A percentile compares a stretch with the other conserved stretches of the same genome.
These are phyloP conservation scores for Choreutis nemorana DNA, from an alignment of 2,888 invertebrate species.

Conservation along the genomic window DNA sequence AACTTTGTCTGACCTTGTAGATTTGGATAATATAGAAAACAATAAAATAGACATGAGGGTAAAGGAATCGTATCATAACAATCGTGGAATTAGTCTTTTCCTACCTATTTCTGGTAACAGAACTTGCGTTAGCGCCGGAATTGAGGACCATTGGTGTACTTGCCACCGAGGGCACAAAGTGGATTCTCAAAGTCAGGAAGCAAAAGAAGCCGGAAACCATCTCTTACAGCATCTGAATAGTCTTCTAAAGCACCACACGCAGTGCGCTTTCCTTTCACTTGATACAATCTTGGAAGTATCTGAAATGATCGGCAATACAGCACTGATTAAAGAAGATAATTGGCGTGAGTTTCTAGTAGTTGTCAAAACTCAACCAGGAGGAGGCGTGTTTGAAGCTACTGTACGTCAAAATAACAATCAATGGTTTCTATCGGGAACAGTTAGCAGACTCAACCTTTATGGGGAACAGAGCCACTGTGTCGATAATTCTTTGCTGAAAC, in stretches of 20 bases:
- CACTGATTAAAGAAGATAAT: constrained; percentile 28
- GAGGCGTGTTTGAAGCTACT: constrained; percentile 82
- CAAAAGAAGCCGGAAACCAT: constrained; percentile 66
- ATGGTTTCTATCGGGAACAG: constrained; percentile 71
- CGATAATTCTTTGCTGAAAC: constrained; percentile 75
- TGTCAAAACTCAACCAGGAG: constrained; percentile 71
- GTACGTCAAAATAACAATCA: constrained; percentile 38
- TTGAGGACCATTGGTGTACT: constrained; percentile 88
- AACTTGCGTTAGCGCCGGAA: constrained; percentile 79
- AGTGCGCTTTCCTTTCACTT: constrained; percentile 72
- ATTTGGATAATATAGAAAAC: constrained; percentile 50
- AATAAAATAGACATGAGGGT: constrained; percentile 37
- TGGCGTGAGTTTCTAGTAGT: constrained; percentile 71
- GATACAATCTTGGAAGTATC: constrained; percentile 70
- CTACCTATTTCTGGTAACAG: constrained; percentile 73
- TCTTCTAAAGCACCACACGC: constrained; percentile 61
- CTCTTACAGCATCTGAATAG: constrained; percentile 73
- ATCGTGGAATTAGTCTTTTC: constrained; percentile 80
- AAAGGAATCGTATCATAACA: constrained; percentile 31
- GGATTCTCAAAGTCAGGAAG: constrained; percentile 53
- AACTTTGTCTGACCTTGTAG: constrained; percentile 75
- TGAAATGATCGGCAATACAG: constrained; percentile 49
- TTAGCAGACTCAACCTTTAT: constrained; percentile 81
- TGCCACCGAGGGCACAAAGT: constrained; percentile 76
- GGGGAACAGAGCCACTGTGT: constrained; percentile 83